Percentiles rank a stretch among this genome's conserved stretches.
Conservation (phyloP, 1,140 invertebrate genomes). For the Chlorops oryzae region DNA sequence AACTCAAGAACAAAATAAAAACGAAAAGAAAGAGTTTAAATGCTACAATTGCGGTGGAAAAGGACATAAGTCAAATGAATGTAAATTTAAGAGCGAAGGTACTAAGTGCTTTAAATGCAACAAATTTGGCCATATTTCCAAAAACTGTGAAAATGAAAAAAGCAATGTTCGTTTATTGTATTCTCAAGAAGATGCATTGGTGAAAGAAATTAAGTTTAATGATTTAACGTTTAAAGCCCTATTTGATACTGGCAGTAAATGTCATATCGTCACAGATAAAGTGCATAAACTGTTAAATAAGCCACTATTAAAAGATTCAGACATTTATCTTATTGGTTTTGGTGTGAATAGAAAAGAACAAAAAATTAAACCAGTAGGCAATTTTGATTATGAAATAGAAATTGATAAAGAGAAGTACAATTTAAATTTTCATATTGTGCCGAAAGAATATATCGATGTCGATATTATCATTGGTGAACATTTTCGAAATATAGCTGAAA, state of each 20-base stretch:
- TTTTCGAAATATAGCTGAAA: slow-evolving; percentile 1
- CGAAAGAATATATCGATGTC: not conserved
- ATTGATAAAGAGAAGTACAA: slow-evolving; percentile 2
- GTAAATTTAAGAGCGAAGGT: slow-evolving; percentile 4
- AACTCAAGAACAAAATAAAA: not conserved
- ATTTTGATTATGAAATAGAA: not conserved
- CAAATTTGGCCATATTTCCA: slow-evolving; percentile 4
- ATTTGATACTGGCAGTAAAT: slow-evolving; percentile 11
- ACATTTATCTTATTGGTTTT: too few relatives aligned
- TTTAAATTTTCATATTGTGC: slow-evolving; percentile 4
- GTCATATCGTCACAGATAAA: not conserved
- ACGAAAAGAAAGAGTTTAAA: not conserved
- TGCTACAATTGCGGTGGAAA: slow-evolving; percentile 8
- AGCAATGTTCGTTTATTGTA: not conserved
- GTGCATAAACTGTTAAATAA: too few relatives aligned
- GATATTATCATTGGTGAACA: too few relatives aligned
- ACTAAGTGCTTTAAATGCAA: slow-evolving; percentile 10
- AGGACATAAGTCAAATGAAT: slow-evolving; percentile 2
- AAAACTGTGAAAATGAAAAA: too few relatives aligned
- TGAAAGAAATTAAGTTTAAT: too few relatives aligned
- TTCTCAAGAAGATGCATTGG: too few relatives aligned
- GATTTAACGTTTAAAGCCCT: too few relatives aligned
- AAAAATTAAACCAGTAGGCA: slow-evolving; percentile 1
- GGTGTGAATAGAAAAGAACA: slow-evolving; percentile 1
- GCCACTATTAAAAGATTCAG: too few relatives aligned